phyloP scores from a whole-genome alignment of 2,888 invertebrate species.

The Euzophera pinguis region DNA sequence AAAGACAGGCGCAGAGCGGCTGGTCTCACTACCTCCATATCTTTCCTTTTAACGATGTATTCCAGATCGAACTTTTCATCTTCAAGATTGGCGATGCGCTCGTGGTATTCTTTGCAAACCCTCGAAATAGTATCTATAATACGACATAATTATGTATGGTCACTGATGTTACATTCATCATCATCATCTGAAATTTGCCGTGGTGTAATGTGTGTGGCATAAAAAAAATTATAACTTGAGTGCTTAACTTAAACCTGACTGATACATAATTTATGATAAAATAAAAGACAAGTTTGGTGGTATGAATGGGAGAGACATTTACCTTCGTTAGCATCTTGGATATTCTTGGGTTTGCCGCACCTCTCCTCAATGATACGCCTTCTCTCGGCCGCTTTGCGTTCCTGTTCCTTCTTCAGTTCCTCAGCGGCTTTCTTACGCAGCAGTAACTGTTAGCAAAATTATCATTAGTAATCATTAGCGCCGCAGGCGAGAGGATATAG shows the following conservation, averaged over 20 bases:
- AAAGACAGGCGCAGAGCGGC: constrained; percentile 53
- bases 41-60: constrained; percentile 98
- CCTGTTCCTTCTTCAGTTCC: constrained; percentile 99
- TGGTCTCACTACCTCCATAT: constrained; percentile 93
- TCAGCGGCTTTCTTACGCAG: constrained; percentile 99
- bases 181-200: constrained; percentile 29
- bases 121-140: constrained; percentile 87
- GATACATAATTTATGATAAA: not conserved
- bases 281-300: constrained; percentile 9
- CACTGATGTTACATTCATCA: constrained; percentile 30
- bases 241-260: constrained; percentile 10
- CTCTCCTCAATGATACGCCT: constrained; percentile 98
- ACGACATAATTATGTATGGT: constrained; percentile 57
- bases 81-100: constrained; percentile 93
- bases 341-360: constrained; percentile 94
- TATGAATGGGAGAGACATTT: constrained; percentile 36
- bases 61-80: constrained; percentile 99
- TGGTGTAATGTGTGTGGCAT: constrained; percentile 47
- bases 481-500: too few relatives aligned
- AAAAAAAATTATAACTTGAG: constrained; percentile 13
- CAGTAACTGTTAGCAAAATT: constrained; percentile 85
- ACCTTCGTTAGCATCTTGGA: constrained; percentile 97
- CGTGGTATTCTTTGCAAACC: constrained; percentile 91
- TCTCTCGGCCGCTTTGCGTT: constrained; percentile 98
- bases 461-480: not conserved